phyloP scores from a whole-genome alignment of 2,113 vertebrate genomes.

The Rattus rattus region DNA sequence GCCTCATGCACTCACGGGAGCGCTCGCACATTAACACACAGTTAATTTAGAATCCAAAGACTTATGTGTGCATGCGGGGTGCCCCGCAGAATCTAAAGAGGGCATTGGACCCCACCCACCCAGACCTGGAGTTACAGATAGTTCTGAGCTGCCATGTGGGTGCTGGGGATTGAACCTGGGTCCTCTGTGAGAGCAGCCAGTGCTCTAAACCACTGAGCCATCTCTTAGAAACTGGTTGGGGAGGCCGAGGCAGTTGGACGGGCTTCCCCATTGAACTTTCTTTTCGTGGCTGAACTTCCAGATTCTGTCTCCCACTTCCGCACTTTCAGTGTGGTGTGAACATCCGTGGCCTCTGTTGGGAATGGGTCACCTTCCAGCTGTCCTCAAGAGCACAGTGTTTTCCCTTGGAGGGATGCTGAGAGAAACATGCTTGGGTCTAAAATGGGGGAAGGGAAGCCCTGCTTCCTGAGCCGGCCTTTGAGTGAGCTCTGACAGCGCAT shows the following conservation, averaged over 20 bases:
- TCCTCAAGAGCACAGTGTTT: no score
- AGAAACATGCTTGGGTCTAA: background rate
- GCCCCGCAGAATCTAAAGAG: background rate
- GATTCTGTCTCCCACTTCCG: background rate
- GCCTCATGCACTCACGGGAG: background rate
- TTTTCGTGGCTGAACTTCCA: background rate
- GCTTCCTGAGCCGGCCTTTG: background rate
- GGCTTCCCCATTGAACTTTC: background rate
- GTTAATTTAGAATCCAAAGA: background rate
- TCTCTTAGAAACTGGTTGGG: background rate
- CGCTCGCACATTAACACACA: background rate
- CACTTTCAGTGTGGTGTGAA: background rate
- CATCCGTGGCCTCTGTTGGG: background rate
- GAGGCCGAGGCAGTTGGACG: background rate
- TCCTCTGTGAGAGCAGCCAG: background rate
- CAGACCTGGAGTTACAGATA: background rate
- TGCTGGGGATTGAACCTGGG: background rate
- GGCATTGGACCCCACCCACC: background rate
- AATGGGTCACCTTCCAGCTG: background rate
- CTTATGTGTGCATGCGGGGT: background rate
- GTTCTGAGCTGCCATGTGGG: background rate
- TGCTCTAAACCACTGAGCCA: background rate
- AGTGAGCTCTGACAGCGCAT: background rate
- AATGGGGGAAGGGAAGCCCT: background rate
- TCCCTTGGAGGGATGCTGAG: background rate